Percentiles rank a stretch among this genome's conserved stretches.
phyloP scores from a whole-genome alignment of 2,888 invertebrate species.

The Hybos culiciformis region DNA sequence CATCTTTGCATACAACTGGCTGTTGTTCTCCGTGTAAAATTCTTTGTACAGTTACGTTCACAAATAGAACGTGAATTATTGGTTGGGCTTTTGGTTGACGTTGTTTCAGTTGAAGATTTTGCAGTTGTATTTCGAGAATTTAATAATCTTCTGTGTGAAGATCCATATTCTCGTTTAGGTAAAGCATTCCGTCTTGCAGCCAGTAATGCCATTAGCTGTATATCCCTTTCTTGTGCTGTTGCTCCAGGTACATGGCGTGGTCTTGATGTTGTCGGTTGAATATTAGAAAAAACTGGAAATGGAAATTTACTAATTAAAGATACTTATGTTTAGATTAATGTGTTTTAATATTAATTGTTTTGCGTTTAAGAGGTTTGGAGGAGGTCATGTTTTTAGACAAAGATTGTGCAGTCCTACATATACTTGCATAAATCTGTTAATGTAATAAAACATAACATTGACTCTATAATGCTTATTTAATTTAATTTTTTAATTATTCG shows the following conservation, averaged over 20 bases:
- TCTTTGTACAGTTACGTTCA: constrained; percentile 34
- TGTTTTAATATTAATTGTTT: too few species aligned
- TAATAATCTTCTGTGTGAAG: constrained; percentile 28
- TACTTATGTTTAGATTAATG: too few species aligned
- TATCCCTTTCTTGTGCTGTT: constrained; percentile 38
- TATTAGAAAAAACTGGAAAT: constrained; percentile 20
- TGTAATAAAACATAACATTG: too few species aligned
- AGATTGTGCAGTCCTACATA: too few species aligned
- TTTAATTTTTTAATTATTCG: too few species aligned
- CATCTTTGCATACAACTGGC: constrained; percentile 35
- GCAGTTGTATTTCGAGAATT: constrained; percentile 24
- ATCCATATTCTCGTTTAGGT: constrained; percentile 41
- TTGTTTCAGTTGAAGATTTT: constrained; percentile 21
- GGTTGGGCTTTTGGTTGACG: constrained; percentile 26
- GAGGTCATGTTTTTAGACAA: too few species aligned
- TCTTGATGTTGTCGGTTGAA: constrained; percentile 25
- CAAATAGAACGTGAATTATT: constrained; percentile 30
- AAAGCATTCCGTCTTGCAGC: constrained; percentile 48
- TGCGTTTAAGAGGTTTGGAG: too few species aligned
- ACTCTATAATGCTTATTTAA: too few species aligned
- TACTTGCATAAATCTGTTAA: too few species aligned
- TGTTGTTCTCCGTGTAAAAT: constrained; percentile 33
- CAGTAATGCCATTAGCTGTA: constrained; percentile 43
- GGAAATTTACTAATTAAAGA: too few species aligned
- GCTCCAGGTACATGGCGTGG: constrained; percentile 21